Percentiles rank a stretch among this genome's conserved stretches.
phyloP scores from a whole-genome alignment of 2,888 invertebrate genomes.

The Lamellibrachia columna region DNA sequence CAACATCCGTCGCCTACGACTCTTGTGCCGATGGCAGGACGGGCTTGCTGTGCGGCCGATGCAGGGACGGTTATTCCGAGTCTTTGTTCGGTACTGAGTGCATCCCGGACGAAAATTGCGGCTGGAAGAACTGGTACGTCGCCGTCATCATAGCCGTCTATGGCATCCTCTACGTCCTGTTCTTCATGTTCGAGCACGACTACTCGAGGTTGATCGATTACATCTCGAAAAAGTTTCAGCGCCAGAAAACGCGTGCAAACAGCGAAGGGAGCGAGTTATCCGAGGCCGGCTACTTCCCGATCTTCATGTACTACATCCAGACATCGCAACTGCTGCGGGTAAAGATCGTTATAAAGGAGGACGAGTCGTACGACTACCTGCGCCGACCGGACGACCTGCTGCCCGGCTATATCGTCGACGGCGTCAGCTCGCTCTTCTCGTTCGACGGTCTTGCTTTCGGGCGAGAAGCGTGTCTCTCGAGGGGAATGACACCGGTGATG shows the following conservation, averaged over 20 bases:
- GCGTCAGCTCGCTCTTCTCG: conserved; percentile 21
- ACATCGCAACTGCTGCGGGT: conserved; percentile 32
- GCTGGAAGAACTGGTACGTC: background rate
- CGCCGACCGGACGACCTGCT: conserved; percentile 25
- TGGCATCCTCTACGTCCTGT: conserved; percentile 36
- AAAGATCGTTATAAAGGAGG: conserved; percentile 25
- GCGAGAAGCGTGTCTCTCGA: conserved; percentile 24
- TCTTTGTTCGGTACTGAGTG: conserved; percentile 36
- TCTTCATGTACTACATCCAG: conserved; percentile 42
- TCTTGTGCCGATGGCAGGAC: conserved; percentile 30
- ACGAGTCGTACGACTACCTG: conserved; percentile 7
- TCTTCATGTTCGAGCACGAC: conserved; percentile 38
- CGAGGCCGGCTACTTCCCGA: conserved; percentile 34
- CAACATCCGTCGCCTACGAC: background rate
- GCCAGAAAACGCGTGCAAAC: background rate
- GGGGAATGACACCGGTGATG: conserved; percentile 14
- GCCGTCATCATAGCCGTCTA: conserved; percentile 27
- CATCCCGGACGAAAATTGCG: conserved; percentile 30
- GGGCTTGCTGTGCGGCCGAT: conserved; percentile 39
- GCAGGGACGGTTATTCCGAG: conserved; percentile 35
- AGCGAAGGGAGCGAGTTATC: background rate
- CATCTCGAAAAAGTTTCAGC: background rate
- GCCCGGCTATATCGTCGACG: conserved; percentile 22
- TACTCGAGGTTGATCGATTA: conserved; percentile 19
- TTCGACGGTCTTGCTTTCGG: conserved; percentile 24